phyloP scores from a whole-genome alignment of 2,888 invertebrate genomes.

The Tillus elongatus region DNA sequence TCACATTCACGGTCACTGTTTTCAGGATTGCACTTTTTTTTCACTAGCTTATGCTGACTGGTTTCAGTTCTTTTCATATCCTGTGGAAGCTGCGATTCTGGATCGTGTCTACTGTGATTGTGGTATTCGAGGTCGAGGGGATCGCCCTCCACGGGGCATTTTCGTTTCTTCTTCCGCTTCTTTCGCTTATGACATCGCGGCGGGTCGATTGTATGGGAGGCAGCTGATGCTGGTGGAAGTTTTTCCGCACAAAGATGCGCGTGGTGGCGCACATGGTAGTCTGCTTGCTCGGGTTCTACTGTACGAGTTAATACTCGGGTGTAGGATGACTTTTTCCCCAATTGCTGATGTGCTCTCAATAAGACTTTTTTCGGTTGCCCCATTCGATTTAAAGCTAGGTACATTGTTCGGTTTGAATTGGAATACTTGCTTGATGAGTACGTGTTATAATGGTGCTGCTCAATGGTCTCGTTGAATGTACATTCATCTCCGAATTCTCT shows the following conservation, averaged over 20 bases:
- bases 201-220: slow-evolving; percentile 35
- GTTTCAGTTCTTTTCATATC: slow-evolving; percentile 15
- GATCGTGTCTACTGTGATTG: slow-evolving; percentile 18
- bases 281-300: slow-evolving; percentile 46
- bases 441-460: slow-evolving; percentile 76
- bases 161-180: slow-evolving; percentile 44
- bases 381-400: slow-evolving; percentile 65
- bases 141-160: slow-evolving; percentile 32
- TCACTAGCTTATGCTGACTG: slow-evolving; percentile 17
- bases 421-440: slow-evolving; percentile 70
- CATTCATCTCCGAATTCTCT: slow-evolving; percentile 72
- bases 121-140: slow-evolving; percentile 23
- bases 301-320: slow-evolving; percentile 60
- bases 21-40: slow-evolving; percentile 30
- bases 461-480: slow-evolving; percentile 79
- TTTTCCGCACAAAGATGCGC: slow-evolving; percentile 31
- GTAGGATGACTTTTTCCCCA: slow-evolving; percentile 67
- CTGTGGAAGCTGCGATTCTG: no score
- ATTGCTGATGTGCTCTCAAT: slow-evolving; percentile 53
- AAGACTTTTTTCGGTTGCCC: slow-evolving; percentile 66
- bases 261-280: slow-evolving; percentile 42
- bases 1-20: slow-evolving; percentile 23
- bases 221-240: slow-evolving; percentile 24
- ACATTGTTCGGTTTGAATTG: slow-evolving; percentile 59
- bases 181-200: slow-evolving; percentile 45